Conservation (phyloP, 2,113 vertebrate genomes). For the Gopherus evgoodei region DNA sequence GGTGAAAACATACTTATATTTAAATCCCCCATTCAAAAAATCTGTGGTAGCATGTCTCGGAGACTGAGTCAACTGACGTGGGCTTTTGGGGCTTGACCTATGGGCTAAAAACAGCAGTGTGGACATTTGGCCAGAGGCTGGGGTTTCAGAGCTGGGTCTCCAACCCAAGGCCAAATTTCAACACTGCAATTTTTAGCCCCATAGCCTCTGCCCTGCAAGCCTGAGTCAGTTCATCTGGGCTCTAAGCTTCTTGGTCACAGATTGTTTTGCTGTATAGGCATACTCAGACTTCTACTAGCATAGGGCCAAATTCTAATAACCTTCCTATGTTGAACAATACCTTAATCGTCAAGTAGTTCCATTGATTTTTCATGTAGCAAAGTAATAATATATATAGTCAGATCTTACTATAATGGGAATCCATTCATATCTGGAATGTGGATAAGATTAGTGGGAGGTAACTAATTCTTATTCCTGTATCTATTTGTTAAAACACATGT, state of each 20-base stretch:
- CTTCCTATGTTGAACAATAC: slow-evolving; percentile 3
- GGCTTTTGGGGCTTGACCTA: background rate
- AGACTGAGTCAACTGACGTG: background rate
- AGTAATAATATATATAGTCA: background rate
- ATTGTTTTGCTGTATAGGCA: too few species aligned
- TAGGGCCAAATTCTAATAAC: background rate
- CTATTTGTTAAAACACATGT: background rate
- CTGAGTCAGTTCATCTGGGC: too few species aligned
- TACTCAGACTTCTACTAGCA: background rate
- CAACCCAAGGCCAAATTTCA: too few species aligned
- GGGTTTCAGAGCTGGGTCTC: too few species aligned
- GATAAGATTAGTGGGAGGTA: background rate
- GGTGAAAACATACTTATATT: background rate
- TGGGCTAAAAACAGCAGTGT: background rate
- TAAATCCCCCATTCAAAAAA: slow-evolving; percentile 23
- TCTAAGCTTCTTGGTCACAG: too few species aligned
- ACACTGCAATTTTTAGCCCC: too few species aligned
- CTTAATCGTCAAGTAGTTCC: background rate
- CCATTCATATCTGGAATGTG: background rate
- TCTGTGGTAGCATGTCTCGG: background rate
- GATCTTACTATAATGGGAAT: background rate
- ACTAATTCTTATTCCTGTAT: background rate
- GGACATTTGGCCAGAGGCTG: background rate
- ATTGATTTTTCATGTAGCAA: background rate
- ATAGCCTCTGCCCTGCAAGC: too few species aligned